Conservation (phyloP, 2,113 vertebrate species). For the Puntigrus tetrazona region DNA sequence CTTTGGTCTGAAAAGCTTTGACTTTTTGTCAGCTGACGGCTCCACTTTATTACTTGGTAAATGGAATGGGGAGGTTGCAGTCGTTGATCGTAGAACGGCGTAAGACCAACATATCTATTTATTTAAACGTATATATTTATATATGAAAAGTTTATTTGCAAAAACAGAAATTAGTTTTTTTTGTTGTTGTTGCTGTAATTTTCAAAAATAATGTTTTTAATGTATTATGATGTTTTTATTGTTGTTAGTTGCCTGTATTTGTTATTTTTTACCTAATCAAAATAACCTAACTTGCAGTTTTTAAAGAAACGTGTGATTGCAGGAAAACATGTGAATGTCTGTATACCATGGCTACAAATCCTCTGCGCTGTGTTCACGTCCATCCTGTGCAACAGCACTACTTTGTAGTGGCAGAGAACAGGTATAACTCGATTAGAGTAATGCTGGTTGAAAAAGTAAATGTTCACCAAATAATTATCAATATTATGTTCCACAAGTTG, state of each 20-base stretch:
- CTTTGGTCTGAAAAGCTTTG: constrained; percentile 78
- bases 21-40: constrained; percentile 79
- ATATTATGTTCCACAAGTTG: not conserved
- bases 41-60: constrained; percentile 75
- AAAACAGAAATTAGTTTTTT: no score
- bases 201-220: no score
- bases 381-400: constrained; percentile 84
- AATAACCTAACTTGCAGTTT: no score
- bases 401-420: constrained; percentile 78
- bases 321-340: constrained; percentile 72
- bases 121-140: no score
- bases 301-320: not conserved
- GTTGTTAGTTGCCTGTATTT: no score
- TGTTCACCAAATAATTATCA: constrained; percentile 11
- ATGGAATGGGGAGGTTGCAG: constrained; percentile 73
- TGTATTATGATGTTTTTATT: no score
- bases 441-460: not conserved
- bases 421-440: constrained; percentile 65
- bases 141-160: no score
- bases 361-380: constrained; percentile 78
- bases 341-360: constrained; percentile 65
- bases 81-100: constrained; percentile 83
- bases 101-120: constrained; percentile 34
- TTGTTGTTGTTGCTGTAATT: no score
- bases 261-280: no score